A percentile compares a stretch with the other conserved stretches of the same genome.
Evolutionary conservation across 2,888 invertebrate species (phyloP).

Genomic region (Augochlorella aurata): DNA sequence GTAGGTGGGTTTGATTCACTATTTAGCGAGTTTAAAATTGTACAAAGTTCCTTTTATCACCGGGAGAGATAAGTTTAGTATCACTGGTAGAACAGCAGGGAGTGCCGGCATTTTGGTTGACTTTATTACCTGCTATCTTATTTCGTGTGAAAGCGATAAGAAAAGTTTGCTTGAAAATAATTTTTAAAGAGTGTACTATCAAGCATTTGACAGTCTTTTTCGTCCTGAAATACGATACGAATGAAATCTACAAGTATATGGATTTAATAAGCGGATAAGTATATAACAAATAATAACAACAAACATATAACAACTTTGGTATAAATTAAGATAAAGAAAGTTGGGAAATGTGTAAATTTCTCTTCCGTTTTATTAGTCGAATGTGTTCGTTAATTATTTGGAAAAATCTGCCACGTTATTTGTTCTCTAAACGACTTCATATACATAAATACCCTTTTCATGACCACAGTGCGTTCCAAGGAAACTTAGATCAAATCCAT

Average conservation of each 20-base stretch:
- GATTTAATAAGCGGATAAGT: too few relatives aligned
- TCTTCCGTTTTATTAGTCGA: not conserved
- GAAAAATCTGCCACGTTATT: not conserved
- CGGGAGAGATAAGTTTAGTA: not conserved
- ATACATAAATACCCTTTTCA: too few relatives aligned
- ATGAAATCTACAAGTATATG: too few relatives aligned
- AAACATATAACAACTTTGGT: too few relatives aligned
- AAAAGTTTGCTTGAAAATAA: not conserved
- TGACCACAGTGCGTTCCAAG: too few relatives aligned
- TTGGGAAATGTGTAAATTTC: not conserved
- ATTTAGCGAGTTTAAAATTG: conserved; percentile 1
- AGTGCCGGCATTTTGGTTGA: not conserved
- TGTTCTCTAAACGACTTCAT: too few relatives aligned
- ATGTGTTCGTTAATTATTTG: not conserved
- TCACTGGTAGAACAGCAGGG: not conserved
- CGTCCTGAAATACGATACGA: not conserved
- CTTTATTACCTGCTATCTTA: not conserved
- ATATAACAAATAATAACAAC: too few relatives aligned
- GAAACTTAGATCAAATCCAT: too few relatives aligned
- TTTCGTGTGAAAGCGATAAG: not conserved
- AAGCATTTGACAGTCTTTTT: not conserved
- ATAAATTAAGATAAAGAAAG: too few relatives aligned
- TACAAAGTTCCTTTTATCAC: not conserved
- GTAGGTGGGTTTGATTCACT: not conserved
- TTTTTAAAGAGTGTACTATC: not conserved